phyloP scores from a whole-genome alignment of 2,113 vertebrate species.

The Promerops cafer region DNA sequence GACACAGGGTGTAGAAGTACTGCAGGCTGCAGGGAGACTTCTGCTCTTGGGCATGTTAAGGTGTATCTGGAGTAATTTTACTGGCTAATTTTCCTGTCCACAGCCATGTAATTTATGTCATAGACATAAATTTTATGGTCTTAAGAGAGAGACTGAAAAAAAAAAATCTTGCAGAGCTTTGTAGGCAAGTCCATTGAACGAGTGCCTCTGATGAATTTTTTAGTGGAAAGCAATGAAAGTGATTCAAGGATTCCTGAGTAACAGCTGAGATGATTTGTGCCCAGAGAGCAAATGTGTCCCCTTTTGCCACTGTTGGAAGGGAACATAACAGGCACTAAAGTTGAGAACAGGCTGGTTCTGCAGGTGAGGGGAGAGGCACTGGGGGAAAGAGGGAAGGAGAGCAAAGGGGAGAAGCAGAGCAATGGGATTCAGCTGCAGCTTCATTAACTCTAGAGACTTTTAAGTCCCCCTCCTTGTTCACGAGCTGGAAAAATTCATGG shows the following conservation, averaged over 20 bases:
- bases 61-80: not conserved
- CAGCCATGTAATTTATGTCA: not conserved
- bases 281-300: not conserved
- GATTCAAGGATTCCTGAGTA: not conserved
- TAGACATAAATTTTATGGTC: not conserved
- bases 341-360: not conserved
- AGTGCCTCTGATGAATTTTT: not conserved
- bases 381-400: not conserved
- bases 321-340: not conserved
- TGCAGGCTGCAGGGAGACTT: not conserved
- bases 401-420: not conserved
- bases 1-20: not conserved
- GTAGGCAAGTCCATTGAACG: not conserved
- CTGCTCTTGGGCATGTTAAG: not conserved
- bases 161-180: not conserved
- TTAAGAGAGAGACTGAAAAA: not conserved
- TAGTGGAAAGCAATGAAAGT: not conserved
- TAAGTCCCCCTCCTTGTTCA: not conserved
- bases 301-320: not conserved
- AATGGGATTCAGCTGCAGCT: not conserved
- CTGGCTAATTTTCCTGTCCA: not conserved
- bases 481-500: not conserved
- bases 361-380: not conserved
- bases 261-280: not conserved
- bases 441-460: not conserved